phyloP scores from a whole-genome alignment of 2,113 vertebrate genomes.

The Megaptera novaeangliae region DNA sequence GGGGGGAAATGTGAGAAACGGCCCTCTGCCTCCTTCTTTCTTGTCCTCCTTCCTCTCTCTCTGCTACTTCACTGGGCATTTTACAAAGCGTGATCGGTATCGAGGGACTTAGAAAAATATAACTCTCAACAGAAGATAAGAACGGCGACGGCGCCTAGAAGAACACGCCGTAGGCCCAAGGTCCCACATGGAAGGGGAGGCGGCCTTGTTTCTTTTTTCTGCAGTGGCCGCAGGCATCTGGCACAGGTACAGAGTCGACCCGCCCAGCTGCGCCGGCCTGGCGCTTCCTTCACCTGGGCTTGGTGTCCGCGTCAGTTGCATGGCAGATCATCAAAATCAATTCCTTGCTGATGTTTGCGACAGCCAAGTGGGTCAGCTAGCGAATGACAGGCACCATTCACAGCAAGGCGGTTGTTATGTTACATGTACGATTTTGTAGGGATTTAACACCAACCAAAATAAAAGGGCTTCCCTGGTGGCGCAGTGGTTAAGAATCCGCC shows the following conservation, averaged over 20 bases:
- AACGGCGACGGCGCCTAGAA: neutral
- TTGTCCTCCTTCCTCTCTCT: neutral
- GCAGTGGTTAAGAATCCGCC: too few species aligned
- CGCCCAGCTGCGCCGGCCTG: neutral
- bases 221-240: constrained; percentile 56
- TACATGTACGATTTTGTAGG: constrained; percentile 68
- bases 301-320: constrained; percentile 58
- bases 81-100: neutral
- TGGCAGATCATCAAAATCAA: constrained; percentile 72
- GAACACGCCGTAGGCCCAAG: neutral
- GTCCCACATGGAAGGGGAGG: neutral
- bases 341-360: constrained; percentile 77
- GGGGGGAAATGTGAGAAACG: neutral
- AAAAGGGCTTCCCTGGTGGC: too few species aligned
- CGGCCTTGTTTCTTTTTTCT: neutral
- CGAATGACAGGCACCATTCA: constrained; percentile 55
- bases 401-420: constrained; percentile 53
- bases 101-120: neutral
- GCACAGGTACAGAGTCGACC: constrained; percentile 43
- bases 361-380: constrained; percentile 70
- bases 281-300: constrained; percentile 50
- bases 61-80: neutral
- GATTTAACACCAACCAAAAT: constrained; percentile 66
- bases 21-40: neutral
- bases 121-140: neutral